These are phyloP conservation scores for Kryptolebias ocellatus DNA, from an alignment of 2,797 vertebrate species.

Conservation along the genomic window DNA sequence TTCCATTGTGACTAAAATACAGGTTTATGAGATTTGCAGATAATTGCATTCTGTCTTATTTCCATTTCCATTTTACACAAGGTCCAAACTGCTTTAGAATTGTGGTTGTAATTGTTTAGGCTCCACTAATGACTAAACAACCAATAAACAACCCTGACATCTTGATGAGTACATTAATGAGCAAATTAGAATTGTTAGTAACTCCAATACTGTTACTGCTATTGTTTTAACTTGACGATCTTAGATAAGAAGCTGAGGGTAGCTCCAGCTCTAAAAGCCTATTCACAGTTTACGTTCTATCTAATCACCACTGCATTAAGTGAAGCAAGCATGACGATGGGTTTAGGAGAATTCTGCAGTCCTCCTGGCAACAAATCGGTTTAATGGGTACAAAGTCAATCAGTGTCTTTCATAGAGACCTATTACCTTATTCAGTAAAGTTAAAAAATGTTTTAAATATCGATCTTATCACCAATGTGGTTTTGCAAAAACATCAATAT, in stretches of 20 bases:
- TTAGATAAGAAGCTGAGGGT: constrained; percentile 48
- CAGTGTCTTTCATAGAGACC: constrained; percentile 51
- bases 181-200: too few relatives aligned
- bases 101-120: too few relatives aligned
- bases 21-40: too few relatives aligned
- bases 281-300: constrained; percentile 62
- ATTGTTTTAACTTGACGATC: constrained; percentile 40
- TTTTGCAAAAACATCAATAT: constrained; percentile 72
- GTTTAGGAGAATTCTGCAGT: constrained; percentile 57
- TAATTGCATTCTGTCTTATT: too few relatives aligned
- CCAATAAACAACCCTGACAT: too few relatives aligned
- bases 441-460: constrained; percentile 66
- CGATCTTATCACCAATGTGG: constrained; percentile 57
- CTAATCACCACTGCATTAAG: constrained; percentile 63
- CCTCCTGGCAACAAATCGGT: constrained; percentile 60
- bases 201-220: neutral
- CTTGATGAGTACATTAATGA: too few relatives aligned
- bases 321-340: constrained; percentile 61
- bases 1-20: too few relatives aligned
- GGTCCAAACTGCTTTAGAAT: too few relatives aligned
- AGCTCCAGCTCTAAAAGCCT: constrained; percentile 61
- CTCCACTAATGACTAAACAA: too few relatives aligned
- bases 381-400: constrained; percentile 55
- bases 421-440: constrained; percentile 60
- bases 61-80: too few relatives aligned